Evolutionary conservation across 2,797 vertebrate species (phyloP).

Genomic region (Megalops cyprinoides): DNA sequence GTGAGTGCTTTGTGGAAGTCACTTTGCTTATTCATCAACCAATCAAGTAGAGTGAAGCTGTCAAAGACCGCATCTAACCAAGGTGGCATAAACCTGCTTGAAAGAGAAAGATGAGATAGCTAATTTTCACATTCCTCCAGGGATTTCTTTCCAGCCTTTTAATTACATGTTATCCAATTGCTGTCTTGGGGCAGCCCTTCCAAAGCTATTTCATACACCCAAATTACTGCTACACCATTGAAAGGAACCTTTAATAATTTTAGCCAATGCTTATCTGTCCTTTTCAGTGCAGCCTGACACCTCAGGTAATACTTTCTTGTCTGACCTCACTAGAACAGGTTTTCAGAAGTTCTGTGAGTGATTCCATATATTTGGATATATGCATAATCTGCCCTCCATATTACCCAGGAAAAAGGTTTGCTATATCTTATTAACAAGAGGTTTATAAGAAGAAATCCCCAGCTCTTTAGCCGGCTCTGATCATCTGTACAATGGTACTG

Average conservation of each 20-base stretch:
- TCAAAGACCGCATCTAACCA: constrained; percentile 14
- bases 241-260: constrained; percentile 34
- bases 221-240: constrained; percentile 31
- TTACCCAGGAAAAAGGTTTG: no score
- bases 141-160: constrained; percentile 58
- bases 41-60: constrained; percentile 6
- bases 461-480: background rate
- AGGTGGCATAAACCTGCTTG: constrained; percentile 23
- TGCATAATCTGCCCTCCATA: no score
- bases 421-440: background rate
- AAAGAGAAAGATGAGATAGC: constrained; percentile 37
- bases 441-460: constrained; percentile 1
- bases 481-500: background rate
- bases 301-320: background rate
- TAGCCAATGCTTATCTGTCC: constrained; percentile 37
- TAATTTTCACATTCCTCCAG: constrained; percentile 45
- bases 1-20: constrained; percentile 4
- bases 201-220: constrained; percentile 29
- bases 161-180: constrained; percentile 78
- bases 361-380: background rate
- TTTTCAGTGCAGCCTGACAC: background rate
- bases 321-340: no score
- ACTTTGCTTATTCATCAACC: background rate
- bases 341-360: background rate
- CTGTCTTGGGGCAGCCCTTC: constrained; percentile 69